Base-by-base conservation (phyloP, 1,140 invertebrate species). In the Caenorhabditis inopinata region DNA sequence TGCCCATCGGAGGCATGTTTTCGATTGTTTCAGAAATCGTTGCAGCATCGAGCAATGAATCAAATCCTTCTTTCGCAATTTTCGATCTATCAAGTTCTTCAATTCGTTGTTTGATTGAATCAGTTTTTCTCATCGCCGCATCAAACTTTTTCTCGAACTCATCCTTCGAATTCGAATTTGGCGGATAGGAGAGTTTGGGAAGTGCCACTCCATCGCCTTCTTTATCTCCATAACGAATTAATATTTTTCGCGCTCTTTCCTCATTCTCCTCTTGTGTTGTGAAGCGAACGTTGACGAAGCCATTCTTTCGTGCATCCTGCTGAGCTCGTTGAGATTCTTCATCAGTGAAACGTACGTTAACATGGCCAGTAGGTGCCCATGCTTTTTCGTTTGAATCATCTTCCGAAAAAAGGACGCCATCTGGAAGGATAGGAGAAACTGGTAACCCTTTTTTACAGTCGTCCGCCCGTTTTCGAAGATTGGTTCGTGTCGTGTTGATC, bases 291-390 rank as follows among this genome's bases (percentile, higher is more conserved):
- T 78, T 78, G 4, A 78, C 76, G 21, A 58, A 42, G n/a, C 76
- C 76, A 25, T 47, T 18, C 18, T 25, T 35, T 11, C 47, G 23
- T 14, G 16, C 42, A 18, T 47, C 68, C 21, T 68, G 49, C 21
- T 46, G 49, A 11, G 14, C 46, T 51, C 32, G 46, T 5, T 62
- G 18, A 4, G 21, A 32, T 16, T 78, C 76, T 45, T 48, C 6
- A 53, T 78, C 76, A 27, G 42, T 78, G 11, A 78, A 58, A 25
- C 73, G 25, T 6, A 80, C 68, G 32, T 74, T 74, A 7, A 80
- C 73, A 53, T 80, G 18, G 51, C 79, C 79, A n/a, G 68, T 80
- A n/a, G 79, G 79, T 21, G 79, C 5, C 79, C 79, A 80, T 16
- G 73, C 42, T 29, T 27, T 35, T 11, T 80, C 73, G 7, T 23